Evolutionary conservation across 92 coral and sea anemone species (phyloP).

Genomic region (Phenganax subtilis): DNA sequence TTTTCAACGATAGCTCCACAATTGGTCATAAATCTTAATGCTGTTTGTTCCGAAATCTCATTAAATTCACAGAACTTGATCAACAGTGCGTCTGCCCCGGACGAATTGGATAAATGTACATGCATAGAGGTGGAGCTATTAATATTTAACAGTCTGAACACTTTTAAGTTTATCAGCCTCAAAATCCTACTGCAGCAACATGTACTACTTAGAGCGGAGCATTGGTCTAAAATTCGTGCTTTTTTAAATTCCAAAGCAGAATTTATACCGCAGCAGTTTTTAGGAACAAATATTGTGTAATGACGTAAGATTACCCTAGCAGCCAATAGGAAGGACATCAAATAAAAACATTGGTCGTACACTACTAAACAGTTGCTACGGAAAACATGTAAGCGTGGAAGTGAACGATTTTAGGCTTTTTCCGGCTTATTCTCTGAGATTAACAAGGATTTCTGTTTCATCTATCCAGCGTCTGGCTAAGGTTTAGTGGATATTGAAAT

Average conservation of each 20-base stretch:
- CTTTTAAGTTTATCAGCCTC: not conserved
- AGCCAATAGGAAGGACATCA: constrained; percentile 17
- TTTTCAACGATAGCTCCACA: not conserved
- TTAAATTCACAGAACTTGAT: not conserved
- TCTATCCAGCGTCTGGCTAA: not conserved
- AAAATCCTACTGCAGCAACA: not conserved
- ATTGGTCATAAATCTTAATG: not conserved
- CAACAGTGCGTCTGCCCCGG: not conserved
- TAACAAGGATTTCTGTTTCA: not conserved
- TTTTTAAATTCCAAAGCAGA: not conserved
- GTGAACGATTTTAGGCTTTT: not conserved
- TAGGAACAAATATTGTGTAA: not conserved
- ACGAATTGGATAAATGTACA: not conserved
- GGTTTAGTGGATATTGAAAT: no score
- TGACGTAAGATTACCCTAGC: not conserved
- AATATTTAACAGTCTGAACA: not conserved
- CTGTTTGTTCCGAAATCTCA: not conserved
- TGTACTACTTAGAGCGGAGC: not conserved
- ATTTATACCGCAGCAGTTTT: not conserved
- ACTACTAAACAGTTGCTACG: constrained; percentile 30
- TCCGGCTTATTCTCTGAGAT: not conserved
- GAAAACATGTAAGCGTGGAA: constrained; percentile 21
- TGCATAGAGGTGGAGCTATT: not conserved
- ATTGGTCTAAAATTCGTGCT: not conserved
- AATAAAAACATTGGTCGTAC: constrained; percentile 26